Evolutionary conservation across 2,113 vertebrate genomes (phyloP), one percentile per base, ranked within the genome.

Genomic region (Gasterosteus aculeatus): DNA sequence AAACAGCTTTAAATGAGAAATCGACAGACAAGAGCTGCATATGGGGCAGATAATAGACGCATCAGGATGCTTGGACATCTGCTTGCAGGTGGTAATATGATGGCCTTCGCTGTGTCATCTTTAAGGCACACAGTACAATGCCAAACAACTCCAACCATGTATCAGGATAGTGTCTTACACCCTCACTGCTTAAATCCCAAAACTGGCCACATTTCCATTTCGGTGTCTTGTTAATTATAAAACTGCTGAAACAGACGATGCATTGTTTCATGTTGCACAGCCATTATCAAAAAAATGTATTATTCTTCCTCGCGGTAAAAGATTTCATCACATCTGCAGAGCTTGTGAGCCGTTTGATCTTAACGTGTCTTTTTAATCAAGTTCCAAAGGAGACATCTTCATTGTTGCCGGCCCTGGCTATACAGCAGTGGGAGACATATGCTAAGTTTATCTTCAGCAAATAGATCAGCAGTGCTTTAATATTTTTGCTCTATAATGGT

Each of bases 371-470:
- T 91, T 90, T 91, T 93, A 93, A 93, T 94, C 91, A 91, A 91
- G 79, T 87, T 90, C 75, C 66, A 84, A 91, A 91, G 85, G 88
- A 87, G 85, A 89, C 85, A 64, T 85, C 88, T 90, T 88, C 82
- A 88, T 91, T 91, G 89, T 89, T 78, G 82, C 78, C 57, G 83
- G 85, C 78, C 75, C 6, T 75, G 82, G 85, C 84, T 83, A 89
- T 87, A 86, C 81, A 83, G 90, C 85, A 88, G 80, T 89, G 81
- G 87, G 88, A 92, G 89, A 94, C 87, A 85, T 92, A 85, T 89
- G 85, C 87, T 90, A 88, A 90, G 91, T 93, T 92, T 93, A 93
- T 93, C 91, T 93, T 88, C 88, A 85, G 85, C 87, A 92, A 92
- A 92, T 92, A 90, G 83, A 90, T 93, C 84, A 90, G 87, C 80